A percentile compares a stretch with the other conserved stretches of the same genome.
Conservation (phyloP, 2,888 invertebrate genomes). For the Crossocerus cetratus region DNA sequence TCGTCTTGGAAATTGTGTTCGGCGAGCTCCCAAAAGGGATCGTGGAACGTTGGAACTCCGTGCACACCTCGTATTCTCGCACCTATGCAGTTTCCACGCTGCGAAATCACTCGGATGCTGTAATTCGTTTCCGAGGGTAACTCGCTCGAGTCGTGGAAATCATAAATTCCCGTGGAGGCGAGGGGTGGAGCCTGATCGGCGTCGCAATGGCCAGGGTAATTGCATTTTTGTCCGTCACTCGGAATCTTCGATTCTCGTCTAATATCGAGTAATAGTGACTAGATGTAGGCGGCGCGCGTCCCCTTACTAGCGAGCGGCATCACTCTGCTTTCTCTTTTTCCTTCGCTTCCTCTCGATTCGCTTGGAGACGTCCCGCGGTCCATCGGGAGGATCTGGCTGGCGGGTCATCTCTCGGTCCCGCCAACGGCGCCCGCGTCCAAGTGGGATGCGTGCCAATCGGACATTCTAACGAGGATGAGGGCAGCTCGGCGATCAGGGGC, state of each 20-base stretch:
- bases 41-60: no score
- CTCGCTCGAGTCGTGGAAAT: slow-evolving; percentile 12
- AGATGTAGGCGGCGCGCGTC: not conserved
- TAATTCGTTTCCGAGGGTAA: not conserved
- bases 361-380: not conserved
- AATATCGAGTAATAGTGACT: not conserved
- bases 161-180: slow-evolving; percentile 27
- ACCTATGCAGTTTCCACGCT: no score
- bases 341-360: not conserved
- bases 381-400: not conserved
- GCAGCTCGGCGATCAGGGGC: not conserved
- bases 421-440: not conserved
- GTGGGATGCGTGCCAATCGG: slow-evolving; percentile 16
- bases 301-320: not conserved
- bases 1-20: no score
- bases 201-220: not conserved
- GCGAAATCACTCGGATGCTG: slow-evolving; percentile 13
- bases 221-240: not conserved
- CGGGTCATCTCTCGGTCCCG: not conserved
- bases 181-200: not conserved
- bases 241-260: not conserved
- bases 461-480: slow-evolving; percentile 2
- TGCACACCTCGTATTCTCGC: no score
- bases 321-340: not conserved
- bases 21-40: no score